A percentile compares a stretch with the other conserved stretches of the same genome.
These are phyloP conservation scores for Papilio helenus DNA, from an alignment of 1,140 invertebrate species.

Conservation along the genomic window DNA sequence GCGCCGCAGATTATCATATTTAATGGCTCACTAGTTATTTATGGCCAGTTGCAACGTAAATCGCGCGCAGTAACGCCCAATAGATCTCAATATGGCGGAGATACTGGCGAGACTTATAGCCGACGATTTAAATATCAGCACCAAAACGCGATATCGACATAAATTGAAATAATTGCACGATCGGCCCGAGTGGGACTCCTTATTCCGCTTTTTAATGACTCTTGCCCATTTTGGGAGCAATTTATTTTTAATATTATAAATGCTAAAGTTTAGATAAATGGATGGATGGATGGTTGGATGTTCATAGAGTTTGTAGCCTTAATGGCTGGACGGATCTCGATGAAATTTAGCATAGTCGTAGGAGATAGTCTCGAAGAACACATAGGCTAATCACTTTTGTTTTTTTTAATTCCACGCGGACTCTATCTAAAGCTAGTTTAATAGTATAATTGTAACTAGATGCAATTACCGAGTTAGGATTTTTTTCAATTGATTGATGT, in stretches of 20 bases:
- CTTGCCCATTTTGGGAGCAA: too few relatives aligned
- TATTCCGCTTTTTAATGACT: too few relatives aligned
- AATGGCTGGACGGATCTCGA: too few relatives aligned
- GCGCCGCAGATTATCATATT: slow-evolving; percentile 55
- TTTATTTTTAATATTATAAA: too few relatives aligned
- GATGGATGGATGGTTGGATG: too few relatives aligned
- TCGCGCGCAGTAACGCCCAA: slow-evolving; percentile 52
- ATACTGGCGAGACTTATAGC: slow-evolving; percentile 45
- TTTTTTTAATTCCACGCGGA: too few relatives aligned
- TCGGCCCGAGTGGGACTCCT: neutral
- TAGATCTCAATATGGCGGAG: slow-evolving; percentile 57
- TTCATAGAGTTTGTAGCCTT: too few relatives aligned
- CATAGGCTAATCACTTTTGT: too few relatives aligned
- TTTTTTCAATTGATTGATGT: neutral
- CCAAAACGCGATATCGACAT: slow-evolving; percentile 29
- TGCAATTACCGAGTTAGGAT: neutral
- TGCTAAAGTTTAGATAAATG: too few relatives aligned
- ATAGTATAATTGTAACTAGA: neutral
- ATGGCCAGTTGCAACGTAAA: slow-evolving; percentile 52
- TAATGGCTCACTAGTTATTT: slow-evolving; percentile 53
- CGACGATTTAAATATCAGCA: slow-evolving; percentile 37
- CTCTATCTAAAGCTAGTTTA: too few relatives aligned
- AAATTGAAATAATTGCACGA: slow-evolving; percentile 38
- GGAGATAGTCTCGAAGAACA: too few relatives aligned
- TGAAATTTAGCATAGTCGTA: too few relatives aligned